phyloP scores from a whole-genome alignment of 2,888 invertebrate genomes.

The Beris chalybata region DNA sequence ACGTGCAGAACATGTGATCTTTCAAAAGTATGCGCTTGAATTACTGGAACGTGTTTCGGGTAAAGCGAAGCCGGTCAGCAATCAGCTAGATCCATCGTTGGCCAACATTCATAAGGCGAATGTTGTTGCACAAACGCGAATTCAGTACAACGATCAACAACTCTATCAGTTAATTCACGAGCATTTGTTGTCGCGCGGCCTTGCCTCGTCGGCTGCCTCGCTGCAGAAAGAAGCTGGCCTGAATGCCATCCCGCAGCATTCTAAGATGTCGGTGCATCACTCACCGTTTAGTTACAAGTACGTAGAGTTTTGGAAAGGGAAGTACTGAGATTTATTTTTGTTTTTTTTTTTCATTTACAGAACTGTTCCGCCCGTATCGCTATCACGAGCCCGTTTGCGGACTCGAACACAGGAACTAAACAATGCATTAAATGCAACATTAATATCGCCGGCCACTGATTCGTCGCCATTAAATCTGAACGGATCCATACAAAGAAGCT shows the following conservation, averaged over 20 bases:
- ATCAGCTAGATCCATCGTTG: conserved; percentile 82
- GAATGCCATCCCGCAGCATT: conserved; percentile 51
- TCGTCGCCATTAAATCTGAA: neutral
- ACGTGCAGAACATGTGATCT: conserved; percentile 90
- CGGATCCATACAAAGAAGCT: neutral
- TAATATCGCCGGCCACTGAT: neutral
- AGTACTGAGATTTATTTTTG: no score
- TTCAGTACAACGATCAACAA: conserved; percentile 92
- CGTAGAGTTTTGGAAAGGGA: neutral
- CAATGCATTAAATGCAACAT: conserved; percentile 33
- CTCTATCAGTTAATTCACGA: conserved; percentile 88
- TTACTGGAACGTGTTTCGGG: conserved; percentile 89
- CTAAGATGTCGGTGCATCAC: conserved; percentile 51
- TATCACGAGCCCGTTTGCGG: conserved; percentile 49
- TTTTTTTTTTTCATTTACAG: conserved; percentile 40
- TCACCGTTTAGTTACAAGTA: conserved; percentile 51
- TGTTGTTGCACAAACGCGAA: conserved; percentile 94
- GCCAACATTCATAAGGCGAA: conserved; percentile 90
- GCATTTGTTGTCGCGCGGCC: conserved; percentile 78
- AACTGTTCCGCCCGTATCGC: conserved; percentile 44
- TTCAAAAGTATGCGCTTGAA: conserved; percentile 91
- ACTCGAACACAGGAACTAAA: conserved; percentile 47
- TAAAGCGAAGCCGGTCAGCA: conserved; percentile 75
- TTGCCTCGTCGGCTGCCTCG: conserved; percentile 69
- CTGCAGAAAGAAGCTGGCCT: conserved; percentile 78